phyloP scores from a whole-genome alignment of 2,113 vertebrate genomes.

The Candoia aspera region DNA sequence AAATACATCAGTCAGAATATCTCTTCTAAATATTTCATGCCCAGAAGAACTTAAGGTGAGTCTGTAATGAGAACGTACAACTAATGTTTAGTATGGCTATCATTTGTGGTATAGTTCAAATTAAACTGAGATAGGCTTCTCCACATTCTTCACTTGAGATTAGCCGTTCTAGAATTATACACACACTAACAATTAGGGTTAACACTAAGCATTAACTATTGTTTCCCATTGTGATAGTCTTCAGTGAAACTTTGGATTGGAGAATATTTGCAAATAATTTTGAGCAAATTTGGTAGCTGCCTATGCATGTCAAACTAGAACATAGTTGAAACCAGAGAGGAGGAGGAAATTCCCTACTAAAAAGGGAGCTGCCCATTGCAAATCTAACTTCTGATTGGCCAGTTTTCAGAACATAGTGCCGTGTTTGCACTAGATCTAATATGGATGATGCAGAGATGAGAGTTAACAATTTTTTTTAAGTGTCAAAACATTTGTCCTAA shows the following conservation, averaged over 20 bases:
- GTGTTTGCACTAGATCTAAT: neutral
- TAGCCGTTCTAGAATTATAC: neutral
- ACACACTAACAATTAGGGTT: neutral
- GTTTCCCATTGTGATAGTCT: neutral
- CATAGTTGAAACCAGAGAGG: neutral
- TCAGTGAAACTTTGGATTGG: neutral
- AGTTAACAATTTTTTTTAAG: neutral
- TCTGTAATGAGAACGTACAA: neutral
- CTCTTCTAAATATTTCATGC: neutral
- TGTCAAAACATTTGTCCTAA: neutral
- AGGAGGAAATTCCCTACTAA: neutral
- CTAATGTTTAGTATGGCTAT: neutral
- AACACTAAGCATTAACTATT: neutral
- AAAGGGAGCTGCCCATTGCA: neutral
- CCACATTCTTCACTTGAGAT: neutral
- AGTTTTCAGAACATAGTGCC: neutral
- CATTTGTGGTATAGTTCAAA: neutral
- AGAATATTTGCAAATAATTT: neutral
- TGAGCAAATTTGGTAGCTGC: neutral
- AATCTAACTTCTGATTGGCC: neutral
- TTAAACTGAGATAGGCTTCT: too few species aligned
- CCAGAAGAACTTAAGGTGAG: neutral
- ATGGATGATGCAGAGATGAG: neutral
- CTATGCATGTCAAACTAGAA: neutral
- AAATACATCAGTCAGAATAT: neutral